Percentiles rank a stretch among this genome's conserved stretches.
These are phyloP conservation scores for Copsychus sechellarum DNA, from an alignment of 2,113 vertebrate genomes.

Conservation along the genomic window DNA sequence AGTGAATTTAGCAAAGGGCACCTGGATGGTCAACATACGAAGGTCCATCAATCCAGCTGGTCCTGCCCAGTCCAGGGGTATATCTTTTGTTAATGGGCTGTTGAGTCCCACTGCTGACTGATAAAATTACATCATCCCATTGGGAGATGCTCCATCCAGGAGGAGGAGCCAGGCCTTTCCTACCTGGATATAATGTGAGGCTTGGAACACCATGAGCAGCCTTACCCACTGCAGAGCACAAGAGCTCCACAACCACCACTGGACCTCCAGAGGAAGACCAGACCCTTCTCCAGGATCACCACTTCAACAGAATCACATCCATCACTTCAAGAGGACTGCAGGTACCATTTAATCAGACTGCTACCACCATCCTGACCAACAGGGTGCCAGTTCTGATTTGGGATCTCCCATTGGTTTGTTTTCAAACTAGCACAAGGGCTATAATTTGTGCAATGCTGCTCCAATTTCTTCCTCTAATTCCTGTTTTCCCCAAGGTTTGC, in stretches of 20 bases:
- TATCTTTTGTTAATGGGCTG: neutral
- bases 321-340: neutral
- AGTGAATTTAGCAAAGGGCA: too few species aligned
- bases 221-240: neutral
- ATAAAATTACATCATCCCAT: neutral
- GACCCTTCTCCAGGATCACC: neutral
- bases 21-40: too few species aligned
- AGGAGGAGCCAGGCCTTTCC: neutral
- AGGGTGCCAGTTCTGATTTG: neutral
- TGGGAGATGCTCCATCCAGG: fast-evolving
- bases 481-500: neutral
- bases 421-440: neutral
- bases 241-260: neutral
- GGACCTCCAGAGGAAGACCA: neutral
- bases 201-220: fast-evolving
- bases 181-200: too few species aligned
- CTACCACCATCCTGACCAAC: neutral
- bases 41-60: too few species aligned
- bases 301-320: neutral
- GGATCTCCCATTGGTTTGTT: neutral
- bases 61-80: too few species aligned
- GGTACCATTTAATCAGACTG: neutral
- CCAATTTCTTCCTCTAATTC: neutral
- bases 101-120: fast-evolving
- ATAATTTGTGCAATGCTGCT: neutral